Evolutionary conservation across 1,140 invertebrate genomes (phyloP), one percentile per base, ranked within the genome.

Genomic region (Cydia amplana): DNA sequence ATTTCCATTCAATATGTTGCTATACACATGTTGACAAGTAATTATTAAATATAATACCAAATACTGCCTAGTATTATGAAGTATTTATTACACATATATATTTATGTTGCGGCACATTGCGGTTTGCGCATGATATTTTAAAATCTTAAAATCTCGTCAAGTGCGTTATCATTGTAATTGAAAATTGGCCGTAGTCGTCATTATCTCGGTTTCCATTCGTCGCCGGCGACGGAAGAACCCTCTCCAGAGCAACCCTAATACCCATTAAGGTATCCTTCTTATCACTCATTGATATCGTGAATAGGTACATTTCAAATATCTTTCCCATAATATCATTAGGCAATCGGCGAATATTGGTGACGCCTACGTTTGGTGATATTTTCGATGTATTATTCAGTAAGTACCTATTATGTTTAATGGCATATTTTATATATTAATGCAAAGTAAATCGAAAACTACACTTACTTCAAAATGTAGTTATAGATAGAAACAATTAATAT

Each of bases 251-350:
- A 67, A 32, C 28, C 64, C 25, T 65, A n/a, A 70, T 36, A 18
- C 65, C 32, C 65, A 70, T 70, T 70, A 43, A 40, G 36, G 32
- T 40, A 43, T 40, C 36, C n/a, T 40, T 70, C 32, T 70, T 70
- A 70, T 70, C 65, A 18, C 18, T 70, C 32, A 70, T 36, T 70
- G 6, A 16, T 70, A 70, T 70, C 65, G n/a, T 36, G 28, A 67
- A 70, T 20, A n/a, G n/a, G n/a, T n/a, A 40, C n/a, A 40, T 40
- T 60, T 70, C 65, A 70, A 16, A 70, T 70, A 70, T 12, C 65
- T 70, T 20, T 70, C n/a, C 65, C 65, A 18, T 40, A 32, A 70
- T 70, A 28, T 70, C 65, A 43, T 70, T 70, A 36, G 28, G 32
- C 32, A 43, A 12, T 43, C 32, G 32, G 65, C 0, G 7, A 43